phyloP scores from a whole-genome alignment of 2,113 vertebrate genomes.

The Chloropsis cyanopogon region DNA sequence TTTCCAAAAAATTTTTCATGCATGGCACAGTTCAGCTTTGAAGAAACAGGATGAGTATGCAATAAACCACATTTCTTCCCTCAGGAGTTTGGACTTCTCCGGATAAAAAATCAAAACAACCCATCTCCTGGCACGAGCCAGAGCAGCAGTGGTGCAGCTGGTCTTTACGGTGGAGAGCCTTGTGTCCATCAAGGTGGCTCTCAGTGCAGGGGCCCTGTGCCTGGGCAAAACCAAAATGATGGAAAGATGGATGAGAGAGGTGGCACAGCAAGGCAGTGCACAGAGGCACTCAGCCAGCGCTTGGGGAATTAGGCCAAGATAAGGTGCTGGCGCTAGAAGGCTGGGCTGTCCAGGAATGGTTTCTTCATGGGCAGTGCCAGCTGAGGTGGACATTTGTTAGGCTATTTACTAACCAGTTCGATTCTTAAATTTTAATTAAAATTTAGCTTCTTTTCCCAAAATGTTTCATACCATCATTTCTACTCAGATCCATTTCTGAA shows the following conservation, averaged over 20 bases:
- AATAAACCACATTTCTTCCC: conserved; percentile 6
- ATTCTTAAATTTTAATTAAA: not conserved
- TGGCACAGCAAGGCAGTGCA: not conserved
- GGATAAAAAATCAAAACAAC: not conserved
- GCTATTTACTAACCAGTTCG: not conserved
- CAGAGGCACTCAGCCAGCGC: not conserved
- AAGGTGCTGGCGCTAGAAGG: not conserved
- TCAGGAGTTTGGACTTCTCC: not conserved
- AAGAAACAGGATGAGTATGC: not conserved
- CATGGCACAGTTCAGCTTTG: not conserved
- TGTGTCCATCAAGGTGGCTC: not conserved
- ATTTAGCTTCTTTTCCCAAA: not conserved
- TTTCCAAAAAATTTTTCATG: not conserved
- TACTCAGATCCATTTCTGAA: not conserved
- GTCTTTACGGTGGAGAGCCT: not conserved
- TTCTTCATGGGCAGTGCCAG: not conserved
- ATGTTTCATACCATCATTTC: not conserved
- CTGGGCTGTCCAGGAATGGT: not conserved
- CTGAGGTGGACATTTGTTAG: not conserved
- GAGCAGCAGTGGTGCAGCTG: not conserved
- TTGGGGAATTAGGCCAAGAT: not conserved
- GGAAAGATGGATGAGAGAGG: not conserved
- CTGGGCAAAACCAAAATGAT: rapidly evolving
- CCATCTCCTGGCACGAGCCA: not conserved
- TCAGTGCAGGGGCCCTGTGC: not conserved